phyloP scores from a whole-genome alignment of 1,140 invertebrate species.

The Ostrea denselamellosa region DNA sequence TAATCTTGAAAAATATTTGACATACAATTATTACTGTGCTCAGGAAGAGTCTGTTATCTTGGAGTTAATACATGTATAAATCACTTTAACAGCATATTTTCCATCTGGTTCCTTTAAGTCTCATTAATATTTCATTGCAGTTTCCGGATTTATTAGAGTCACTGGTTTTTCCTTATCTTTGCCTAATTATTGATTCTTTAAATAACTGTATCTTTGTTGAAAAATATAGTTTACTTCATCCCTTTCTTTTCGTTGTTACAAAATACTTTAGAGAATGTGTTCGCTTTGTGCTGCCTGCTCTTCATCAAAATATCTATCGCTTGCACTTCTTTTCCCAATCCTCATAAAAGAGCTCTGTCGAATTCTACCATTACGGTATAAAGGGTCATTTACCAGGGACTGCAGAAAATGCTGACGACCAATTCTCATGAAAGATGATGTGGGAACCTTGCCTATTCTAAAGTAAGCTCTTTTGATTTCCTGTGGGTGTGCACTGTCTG shows the following conservation, averaged over 20 bases:
- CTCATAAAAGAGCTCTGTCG: slow-evolving; percentile 53
- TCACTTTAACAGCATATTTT: too few relatives aligned
- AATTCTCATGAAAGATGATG: slow-evolving; percentile 58
- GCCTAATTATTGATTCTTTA: neutral
- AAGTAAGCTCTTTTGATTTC: slow-evolving; percentile 53
- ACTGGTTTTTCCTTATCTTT: neutral
- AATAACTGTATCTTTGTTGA: neutral
- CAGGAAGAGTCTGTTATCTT: too few relatives aligned
- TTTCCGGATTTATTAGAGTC: neutral
- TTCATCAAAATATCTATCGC: neutral
- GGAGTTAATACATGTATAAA: too few relatives aligned
- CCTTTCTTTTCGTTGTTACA: slow-evolving; percentile 12
- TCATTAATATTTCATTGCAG: too few relatives aligned
- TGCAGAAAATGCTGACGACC: slow-evolving; percentile 48
- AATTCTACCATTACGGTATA: slow-evolving; percentile 45
- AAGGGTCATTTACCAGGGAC: slow-evolving; percentile 18
- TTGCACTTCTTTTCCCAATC: slow-evolving; percentile 52
- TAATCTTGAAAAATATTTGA: too few relatives aligned
- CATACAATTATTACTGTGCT: too few relatives aligned
- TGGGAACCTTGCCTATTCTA: slow-evolving; percentile 58
- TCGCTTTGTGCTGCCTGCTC: neutral
- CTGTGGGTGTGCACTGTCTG: neutral
- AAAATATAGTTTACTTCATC: neutral
- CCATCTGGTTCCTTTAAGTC: too few relatives aligned
- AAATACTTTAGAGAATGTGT: neutral